Evolutionary conservation across 37 sponge, comb jelly and placozoan species (phyloP).

Genomic region (Geodia barretti): DNA sequence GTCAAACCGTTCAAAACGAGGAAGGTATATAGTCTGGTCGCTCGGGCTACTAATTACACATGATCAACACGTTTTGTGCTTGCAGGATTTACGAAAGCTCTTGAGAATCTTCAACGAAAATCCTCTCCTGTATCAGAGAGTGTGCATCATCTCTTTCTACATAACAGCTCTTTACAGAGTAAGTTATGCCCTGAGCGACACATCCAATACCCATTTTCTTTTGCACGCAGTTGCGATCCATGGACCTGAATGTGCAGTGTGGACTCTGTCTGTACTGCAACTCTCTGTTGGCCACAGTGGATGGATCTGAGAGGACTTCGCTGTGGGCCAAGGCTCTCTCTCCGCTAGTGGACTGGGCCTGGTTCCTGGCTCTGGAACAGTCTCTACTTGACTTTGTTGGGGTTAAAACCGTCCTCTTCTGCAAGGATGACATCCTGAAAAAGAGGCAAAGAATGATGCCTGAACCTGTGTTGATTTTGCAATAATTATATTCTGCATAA

Average conservation of each 20-base stretch:
- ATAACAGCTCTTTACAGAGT: conserved; percentile 43
- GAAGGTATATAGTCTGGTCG: background rate
- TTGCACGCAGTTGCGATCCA: background rate
- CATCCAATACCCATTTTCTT: no score
- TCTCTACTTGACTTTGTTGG: background rate
- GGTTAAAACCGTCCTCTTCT: conserved; percentile 2
- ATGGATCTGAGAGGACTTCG: background rate
- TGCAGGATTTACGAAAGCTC: background rate
- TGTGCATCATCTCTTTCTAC: conserved; percentile 59
- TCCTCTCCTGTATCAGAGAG: conserved; percentile 22
- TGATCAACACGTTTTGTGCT: background rate
- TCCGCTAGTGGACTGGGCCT: background rate
- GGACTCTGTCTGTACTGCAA: background rate
- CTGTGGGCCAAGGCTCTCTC: background rate
- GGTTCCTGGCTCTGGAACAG: background rate
- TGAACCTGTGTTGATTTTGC: background rate
- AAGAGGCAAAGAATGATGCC: background rate
- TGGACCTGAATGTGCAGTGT: background rate
- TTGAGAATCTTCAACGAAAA: conserved; percentile 22
- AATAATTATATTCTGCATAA: background rate
- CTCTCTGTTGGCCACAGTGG: background rate
- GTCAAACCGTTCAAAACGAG: conserved; percentile 21
- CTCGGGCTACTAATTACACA: background rate
- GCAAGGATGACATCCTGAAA: background rate
- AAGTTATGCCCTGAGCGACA: background rate